Base-by-base conservation (phyloP, 2,888 invertebrate genomes). In the Phalera bucephala region DNA sequence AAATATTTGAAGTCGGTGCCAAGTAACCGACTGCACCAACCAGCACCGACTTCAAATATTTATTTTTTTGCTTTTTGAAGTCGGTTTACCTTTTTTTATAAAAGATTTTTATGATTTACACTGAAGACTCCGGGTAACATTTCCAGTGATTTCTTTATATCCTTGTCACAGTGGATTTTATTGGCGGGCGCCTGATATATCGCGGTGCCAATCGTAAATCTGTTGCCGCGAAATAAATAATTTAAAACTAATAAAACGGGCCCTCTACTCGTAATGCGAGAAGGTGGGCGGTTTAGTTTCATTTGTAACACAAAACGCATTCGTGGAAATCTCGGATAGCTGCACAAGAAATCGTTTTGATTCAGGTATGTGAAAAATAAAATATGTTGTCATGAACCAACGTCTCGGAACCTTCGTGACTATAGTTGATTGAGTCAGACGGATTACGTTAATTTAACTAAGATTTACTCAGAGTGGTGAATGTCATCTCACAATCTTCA, bases 221-320 rank as follows among this genome's bases (percentile, higher is more conserved):
- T 84, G 81, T 76, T 73, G 77, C 72, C 77, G 78, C 52, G 65
- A 82, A 81, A 87, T 89, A 88, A 88, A 89, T 88, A 88, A 88
- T 89, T 88, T 88, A 85, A 83, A 87, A 84, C 83, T 82, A 86
- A 87, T 87, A 86, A 86, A 86, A 75, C 68, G 45, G 52, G 56
- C 65, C 59, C 46, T 52, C 53, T 47, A 36, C 57, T 45, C 48
- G 61, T 61, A 57, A 65, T 66, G 51, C 43, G 36, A 31, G 43
- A 28, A 31, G 52, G 55, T 51, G 45, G 45, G 53, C 41, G 32
- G 37, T 39, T 39, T 39, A 40, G 40, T 53, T 45, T 39, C 42
- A 55, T 52, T 48, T 42, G 31, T 37, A 40, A 48, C 48, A 45
- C 34, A 45, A 31, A 52, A 42, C 35, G 35, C 36, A 30, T 58